Evolutionary conservation across 2,797 vertebrate species (phyloP).

Genomic region (Mionectes olivaceus): DNA sequence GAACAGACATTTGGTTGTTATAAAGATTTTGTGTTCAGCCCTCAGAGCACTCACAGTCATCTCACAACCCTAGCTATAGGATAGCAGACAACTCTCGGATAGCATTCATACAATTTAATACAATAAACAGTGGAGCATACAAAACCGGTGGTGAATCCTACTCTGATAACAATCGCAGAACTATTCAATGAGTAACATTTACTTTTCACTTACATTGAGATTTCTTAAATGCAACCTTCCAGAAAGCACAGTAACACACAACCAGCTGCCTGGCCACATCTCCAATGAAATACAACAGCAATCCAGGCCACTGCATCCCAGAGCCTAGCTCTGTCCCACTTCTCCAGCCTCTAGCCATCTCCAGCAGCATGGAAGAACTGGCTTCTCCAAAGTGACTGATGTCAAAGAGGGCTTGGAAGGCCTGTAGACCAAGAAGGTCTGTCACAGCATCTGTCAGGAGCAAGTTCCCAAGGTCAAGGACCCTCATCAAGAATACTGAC

Average conservation of each 20-base stretch:
- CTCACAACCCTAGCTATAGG: not conserved
- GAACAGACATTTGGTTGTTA: not conserved
- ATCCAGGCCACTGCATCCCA: not conserved
- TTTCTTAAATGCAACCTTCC: not conserved
- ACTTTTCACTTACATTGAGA: constrained; percentile 4
- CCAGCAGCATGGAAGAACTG: not conserved
- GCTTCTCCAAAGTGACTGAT: not conserved
- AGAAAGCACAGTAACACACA: not conserved
- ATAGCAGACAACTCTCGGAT: rapidly evolving
- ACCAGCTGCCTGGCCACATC: rapidly evolving
- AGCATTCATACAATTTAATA: not conserved
- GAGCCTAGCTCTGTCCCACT: not conserved
- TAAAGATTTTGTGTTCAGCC: not conserved
- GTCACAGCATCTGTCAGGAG: not conserved
- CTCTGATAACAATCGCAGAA: not conserved
- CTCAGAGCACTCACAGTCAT: not conserved
- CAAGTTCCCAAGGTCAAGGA: constrained; percentile 24
- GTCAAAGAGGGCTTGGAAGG: not conserved
- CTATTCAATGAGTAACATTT: not conserved
- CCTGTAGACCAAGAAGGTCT: not conserved
- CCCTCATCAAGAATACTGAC: not conserved
- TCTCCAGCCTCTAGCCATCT: not conserved
- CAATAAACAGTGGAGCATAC: not conserved
- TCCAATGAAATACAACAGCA: rapidly evolving
- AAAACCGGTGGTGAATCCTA: not conserved